Base-by-base conservation (phyloP, 2,113 vertebrate species). In the Silurus asotus region DNA sequence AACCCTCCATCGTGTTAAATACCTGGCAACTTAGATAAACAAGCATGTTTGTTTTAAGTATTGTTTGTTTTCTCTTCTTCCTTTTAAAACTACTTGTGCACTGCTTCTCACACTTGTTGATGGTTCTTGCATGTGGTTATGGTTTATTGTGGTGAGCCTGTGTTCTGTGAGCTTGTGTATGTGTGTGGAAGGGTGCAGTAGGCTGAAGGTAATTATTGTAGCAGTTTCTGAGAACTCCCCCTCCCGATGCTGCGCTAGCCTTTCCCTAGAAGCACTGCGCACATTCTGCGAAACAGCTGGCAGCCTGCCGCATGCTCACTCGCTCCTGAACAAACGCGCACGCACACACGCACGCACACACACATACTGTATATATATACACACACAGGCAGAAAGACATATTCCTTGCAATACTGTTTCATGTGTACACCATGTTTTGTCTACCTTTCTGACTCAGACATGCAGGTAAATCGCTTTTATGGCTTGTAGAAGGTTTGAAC, bases 181-280 rank as follows among this genome's bases (percentile, higher is more conserved):
- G 89, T 84, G 90, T 91, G 92, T 92, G 90, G 88, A 89, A 90
- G 92, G 90, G 90, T 91, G 91, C 92, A 90, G 89, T 93, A 93
- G 94, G 93, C 93, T 94, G 94, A 93, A 94, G 94, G 93, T 95
- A 95, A 95, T 95, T 95, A 95, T 93, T 65, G 74, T 91, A 92
- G 93, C 94, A 86, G 94, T 95, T 96, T 95, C 95, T 94, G 90
- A 92, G 95, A 96, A 95, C 87, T 92, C 92, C 93, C 91, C 92
- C 93, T 95, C 94, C 91, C 91, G 88, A 92, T 93, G 94, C 81
- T 51, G 84, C 81, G 53, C 88, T 90, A 89, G 89, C 75, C 89
- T 89, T 93, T 95, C 94, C 94, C 94, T 90, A 93, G 94, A 96
- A 95, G 93, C 91, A 88, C 90, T 86, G 93, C 91, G 91, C 92